Base-by-base conservation (phyloP, 2,113 vertebrate genomes). In the Nerophis lumbriciformis region DNA sequence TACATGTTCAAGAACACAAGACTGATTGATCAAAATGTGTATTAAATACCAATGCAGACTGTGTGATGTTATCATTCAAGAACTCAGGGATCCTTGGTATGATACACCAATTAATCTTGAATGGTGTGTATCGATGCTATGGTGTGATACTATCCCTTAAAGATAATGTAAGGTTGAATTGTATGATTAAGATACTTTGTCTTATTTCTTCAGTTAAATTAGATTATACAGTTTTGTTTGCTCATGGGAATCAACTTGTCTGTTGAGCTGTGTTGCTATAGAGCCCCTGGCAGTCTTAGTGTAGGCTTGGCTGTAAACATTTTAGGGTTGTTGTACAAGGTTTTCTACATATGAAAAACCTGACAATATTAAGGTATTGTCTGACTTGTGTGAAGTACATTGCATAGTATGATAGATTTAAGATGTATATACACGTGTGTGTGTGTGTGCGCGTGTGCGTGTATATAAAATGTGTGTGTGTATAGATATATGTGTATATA, bases 221-320 rank as follows among this genome's bases (percentile, higher is more conserved):
- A 16, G 16, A 48, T 61, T 42, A 65, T 19, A 4, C 8, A 10
- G 8, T 58, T 70, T 55, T 52, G 66, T 71, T 63, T 65, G 81
- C 71, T 76, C 65, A 76, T 42, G n/a, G 80, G 79, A 77, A 76
- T 81, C 62, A 59, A 54, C 72, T 71, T 73, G 74, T 80, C 66
- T 66, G 71, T 68, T 76, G 71, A 51, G 78, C 75, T 60, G 55
- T 48, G 87, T 91, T 91, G 76, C 89, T 89, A 90, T 90, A 87
- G 89, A 84, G 83, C 78, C 73, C 3, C 66, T 63, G 81, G 87
- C 88, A 88, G 84, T 82, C 75, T 82, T 88, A 72, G 56, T 86
- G 82, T 84, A 82, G 81, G 83, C 86, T 85, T 84, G 82, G 88
- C 81, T 85, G 83, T 91, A 89, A 89, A 91, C 87, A 87, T 85